Evolutionary conservation across 2,888 invertebrate species (phyloP), one percentile per base, ranked within the genome.

Genomic region (Tetramorium bicarinatum): DNA sequence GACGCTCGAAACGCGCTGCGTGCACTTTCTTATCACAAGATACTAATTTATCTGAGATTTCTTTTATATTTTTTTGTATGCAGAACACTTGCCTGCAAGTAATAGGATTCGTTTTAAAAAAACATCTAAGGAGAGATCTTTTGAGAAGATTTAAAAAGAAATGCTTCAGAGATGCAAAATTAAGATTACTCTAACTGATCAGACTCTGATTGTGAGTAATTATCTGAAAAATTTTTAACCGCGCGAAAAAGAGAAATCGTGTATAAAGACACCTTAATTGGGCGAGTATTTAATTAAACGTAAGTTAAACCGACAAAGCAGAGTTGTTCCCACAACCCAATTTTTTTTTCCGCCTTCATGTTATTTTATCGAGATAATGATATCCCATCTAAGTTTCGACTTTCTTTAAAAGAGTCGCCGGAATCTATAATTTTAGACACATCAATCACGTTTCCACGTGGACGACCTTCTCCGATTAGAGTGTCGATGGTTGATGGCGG

Each of bases 401-500:
- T 41, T 21, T 2, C 18, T 21, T 76, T 38, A 21, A 62, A 38
- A 64, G 44, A 29, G 3, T n/a, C 18, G 18, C 62, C 49, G 21
- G 49, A 64, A 64, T 34, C 52, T 66, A 52, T 66, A 49, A 76
- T 52, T 52, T 66, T 47, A 41, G 11, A 11, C 38, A 47, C 11
- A 66, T 76, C 52, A 54, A 52, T 49, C 52, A 62, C 13, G 52
- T 25, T 76, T 76, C 13, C 61, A 38, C 25, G 44, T 18, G 49
- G 34, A 25, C 44, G 38, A 21, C n/a, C 49, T 75, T 49, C 7
- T 29, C 44, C 47, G 34, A 34, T 62, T 38, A 21, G 7, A 62
- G 49, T 21, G 47, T 61, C 34, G 29, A 61, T 47, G 47, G 52
- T 47, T 25, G 52, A 76, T 64, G 9, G 44, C 54, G 61, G 41